These are phyloP conservation scores for Cephalopachus bancanus DNA, from an alignment of 2,797 vertebrate species.

Conservation along the genomic window DNA sequence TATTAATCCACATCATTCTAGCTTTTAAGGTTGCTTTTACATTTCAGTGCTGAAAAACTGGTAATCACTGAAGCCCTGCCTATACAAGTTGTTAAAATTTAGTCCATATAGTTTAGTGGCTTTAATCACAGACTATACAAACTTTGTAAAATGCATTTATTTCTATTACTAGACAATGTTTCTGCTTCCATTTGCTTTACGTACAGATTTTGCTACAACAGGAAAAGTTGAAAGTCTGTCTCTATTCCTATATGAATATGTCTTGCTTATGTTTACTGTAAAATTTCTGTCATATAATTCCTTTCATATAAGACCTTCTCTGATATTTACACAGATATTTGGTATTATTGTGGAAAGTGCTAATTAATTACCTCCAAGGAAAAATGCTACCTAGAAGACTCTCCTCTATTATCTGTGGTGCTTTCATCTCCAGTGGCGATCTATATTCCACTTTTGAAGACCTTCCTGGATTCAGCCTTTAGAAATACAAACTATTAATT, in stretches of 20 bases:
- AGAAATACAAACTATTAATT: neutral
- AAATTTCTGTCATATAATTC: neutral
- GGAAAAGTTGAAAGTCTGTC: neutral
- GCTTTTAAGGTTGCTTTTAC: neutral
- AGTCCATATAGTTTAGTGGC: neutral
- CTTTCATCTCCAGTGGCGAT: neutral
- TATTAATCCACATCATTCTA: neutral
- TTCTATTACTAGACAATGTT: neutral
- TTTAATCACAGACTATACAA: neutral
- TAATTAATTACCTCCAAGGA: neutral
- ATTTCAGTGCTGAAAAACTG: neutral
- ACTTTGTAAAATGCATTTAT: neutral
- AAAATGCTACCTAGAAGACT: neutral
- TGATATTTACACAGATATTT: neutral
- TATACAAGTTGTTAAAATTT: neutral
- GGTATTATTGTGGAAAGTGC: neutral
- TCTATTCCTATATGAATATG: neutral
- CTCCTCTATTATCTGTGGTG: neutral
- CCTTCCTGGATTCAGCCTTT: neutral
- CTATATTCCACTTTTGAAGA: neutral
- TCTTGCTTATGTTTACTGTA: neutral
- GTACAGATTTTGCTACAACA: neutral
- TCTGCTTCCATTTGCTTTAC: neutral
- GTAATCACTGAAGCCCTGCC: neutral
- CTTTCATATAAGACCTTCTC: neutral